phyloP scores from a whole-genome alignment of 2,888 invertebrate genomes.

The Cantharis nigra region DNA sequence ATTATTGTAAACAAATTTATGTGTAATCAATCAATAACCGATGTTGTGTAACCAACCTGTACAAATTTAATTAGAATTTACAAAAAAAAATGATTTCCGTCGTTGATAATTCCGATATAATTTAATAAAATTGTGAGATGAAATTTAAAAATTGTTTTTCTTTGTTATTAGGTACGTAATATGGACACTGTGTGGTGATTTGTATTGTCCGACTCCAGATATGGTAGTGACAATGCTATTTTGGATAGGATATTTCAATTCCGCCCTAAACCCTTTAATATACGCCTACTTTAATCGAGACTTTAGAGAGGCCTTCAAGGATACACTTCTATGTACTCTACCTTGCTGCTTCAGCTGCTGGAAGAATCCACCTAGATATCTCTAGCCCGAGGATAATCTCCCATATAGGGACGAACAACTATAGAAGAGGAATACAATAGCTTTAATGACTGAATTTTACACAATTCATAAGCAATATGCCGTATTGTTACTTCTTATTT shows the following conservation, averaged over 20 bases:
- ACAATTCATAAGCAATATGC: conserved; percentile 21
- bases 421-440: conserved; percentile 35
- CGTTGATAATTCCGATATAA: too few relatives aligned
- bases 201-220: conserved; percentile 66
- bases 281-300: conserved; percentile 96
- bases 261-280: conserved; percentile 91
- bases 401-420: conserved; percentile 50
- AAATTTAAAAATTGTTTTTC: neutral
- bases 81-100: neutral
- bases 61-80: neutral
- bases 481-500: neutral
- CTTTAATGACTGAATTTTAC: conserved; percentile 23
- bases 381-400: conserved; percentile 52
- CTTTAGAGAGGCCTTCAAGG: conserved; percentile 94
- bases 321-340: conserved; percentile 83
- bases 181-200: conserved; percentile 79
- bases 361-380: conserved; percentile 66
- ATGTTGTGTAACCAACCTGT: neutral
- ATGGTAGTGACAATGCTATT: conserved; percentile 72
- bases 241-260: conserved; percentile 98
- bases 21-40: neutral
- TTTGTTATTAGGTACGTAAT: conserved; percentile 75
- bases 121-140: neutral
- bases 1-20: neutral
- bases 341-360: conserved; percentile 81